These are phyloP conservation scores for Spilosoma lubricipeda DNA, from an alignment of 2,888 invertebrate genomes.

Conservation along the genomic window DNA sequence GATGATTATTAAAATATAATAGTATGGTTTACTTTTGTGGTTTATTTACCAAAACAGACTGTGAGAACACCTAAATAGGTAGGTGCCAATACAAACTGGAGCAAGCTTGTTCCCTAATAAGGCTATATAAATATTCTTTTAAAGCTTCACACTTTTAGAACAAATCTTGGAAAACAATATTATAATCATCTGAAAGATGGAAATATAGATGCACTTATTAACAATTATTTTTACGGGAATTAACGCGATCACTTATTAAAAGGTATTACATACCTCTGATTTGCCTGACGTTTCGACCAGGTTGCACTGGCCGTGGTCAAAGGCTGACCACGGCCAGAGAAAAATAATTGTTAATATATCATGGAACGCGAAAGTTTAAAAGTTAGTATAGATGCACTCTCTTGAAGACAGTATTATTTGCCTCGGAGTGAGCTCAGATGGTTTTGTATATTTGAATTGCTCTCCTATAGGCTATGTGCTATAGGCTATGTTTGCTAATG, in stretches of 20 bases:
- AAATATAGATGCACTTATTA: no score
- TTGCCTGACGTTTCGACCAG: no score
- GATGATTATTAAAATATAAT: constrained; percentile 19
- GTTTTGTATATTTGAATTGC: neutral
- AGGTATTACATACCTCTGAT: no score
- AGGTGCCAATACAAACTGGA: neutral
- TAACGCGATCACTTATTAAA: no score
- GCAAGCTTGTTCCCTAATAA: neutral
- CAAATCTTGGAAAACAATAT: neutral
- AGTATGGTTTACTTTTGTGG: constrained; percentile 25
- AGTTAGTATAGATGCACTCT: no score
- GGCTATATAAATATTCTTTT: neutral
- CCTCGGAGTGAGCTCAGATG: neutral
- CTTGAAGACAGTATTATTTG: neutral
- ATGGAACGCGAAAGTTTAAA: no score
- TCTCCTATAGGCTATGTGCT: neutral
- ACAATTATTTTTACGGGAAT: no score
- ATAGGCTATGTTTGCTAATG: neutral
- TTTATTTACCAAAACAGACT: constrained; percentile 5
- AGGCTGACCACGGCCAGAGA: no score
- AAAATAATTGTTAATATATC: no score
- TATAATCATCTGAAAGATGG: neutral
- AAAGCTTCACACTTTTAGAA: neutral
- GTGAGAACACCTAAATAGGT: neutral
- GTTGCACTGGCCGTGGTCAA: no score